Base-by-base conservation (phyloP, 2,888 invertebrate species). In the Blomia tropicalis region DNA sequence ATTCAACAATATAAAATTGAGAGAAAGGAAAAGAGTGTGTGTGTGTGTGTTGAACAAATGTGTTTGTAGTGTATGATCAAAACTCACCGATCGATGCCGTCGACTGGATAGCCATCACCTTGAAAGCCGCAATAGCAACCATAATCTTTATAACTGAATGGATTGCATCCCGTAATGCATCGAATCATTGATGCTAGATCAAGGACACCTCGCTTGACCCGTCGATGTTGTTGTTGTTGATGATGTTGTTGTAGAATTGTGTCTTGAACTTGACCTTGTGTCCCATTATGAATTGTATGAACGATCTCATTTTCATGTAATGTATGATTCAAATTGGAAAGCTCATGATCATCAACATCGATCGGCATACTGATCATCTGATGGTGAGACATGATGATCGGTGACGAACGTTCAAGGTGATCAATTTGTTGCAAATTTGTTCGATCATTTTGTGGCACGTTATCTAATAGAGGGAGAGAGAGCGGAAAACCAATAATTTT, bases 121-220 rank as follows among this genome's bases (percentile, higher is more conserved):
- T 87, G 77, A 72, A 88, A 86, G 2, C 90, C 89, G 71, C 89
- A 90, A 73, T 85, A 90, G 73, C 89, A 90, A 2, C 89, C 89
- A 70, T 90, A 89, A 11, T 88, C 87, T 72, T 87, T 87, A 59
- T 68, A 69, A 7, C 80, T 77, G 1, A 88, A 73, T 0, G 89
- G 89, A 72, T 87, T 83, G 70, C 90, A 90, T 2, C 84, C 84
- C 0, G 87, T 87, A 1, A 86, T 83, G 70, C 88, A 89, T 64
- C 81, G 80, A 65, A 90, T 79, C 87, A 89, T 88, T 67, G 86
- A 86, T 74, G 86, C 88, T 22, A 90, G 77, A 70, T 87, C 83
- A 14, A 83, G 72, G 0, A 87, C 84, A 43, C 84, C 85, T 1
- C 87, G 79, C 72, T 85, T 84, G 27, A 79, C 77, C 14, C 87